phyloP scores from a whole-genome alignment of 1,140 invertebrate genomes.

The Orchestia grillus region DNA sequence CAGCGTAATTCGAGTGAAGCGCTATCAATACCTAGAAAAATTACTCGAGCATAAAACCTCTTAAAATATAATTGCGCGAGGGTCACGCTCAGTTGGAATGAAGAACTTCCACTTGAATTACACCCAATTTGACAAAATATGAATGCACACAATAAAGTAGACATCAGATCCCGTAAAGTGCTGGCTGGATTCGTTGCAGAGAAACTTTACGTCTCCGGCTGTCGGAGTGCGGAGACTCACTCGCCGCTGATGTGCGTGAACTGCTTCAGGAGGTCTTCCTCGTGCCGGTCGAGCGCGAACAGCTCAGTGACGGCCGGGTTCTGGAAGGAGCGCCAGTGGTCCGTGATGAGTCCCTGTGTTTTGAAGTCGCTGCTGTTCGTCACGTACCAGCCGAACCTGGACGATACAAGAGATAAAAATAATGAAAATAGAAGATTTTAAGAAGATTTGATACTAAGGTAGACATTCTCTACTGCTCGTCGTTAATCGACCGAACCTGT shows the following conservation, averaged over 20 bases:
- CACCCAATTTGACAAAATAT: background rate
- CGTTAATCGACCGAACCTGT: slow-evolving; percentile 58
- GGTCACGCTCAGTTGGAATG: background rate
- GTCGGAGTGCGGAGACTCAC: background rate
- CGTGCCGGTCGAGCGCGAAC: background rate
- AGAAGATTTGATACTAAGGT: too few species aligned
- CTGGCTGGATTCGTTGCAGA: background rate
- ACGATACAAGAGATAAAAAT: too few species aligned
- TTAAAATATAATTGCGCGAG: background rate
- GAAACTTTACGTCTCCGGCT: background rate
- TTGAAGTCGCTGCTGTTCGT: background rate
- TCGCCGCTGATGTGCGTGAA: slow-evolving; percentile 27
- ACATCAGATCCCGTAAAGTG: background rate
- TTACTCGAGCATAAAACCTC: background rate
- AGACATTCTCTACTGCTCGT: background rate
- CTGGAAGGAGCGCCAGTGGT: slow-evolving; percentile 59
- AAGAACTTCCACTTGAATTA: background rate
- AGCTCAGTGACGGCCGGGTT: slow-evolving; percentile 32
- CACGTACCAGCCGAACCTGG: slow-evolving; percentile 60
- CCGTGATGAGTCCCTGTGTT: background rate
- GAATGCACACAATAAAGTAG: background rate
- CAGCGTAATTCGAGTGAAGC: background rate
- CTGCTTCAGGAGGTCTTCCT: slow-evolving; percentile 20
- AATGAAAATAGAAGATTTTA: too few species aligned
- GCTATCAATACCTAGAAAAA: background rate